These are phyloP conservation scores for Blennius ocellaris DNA, from an alignment of 2,113 vertebrate species.

Conservation along the genomic window DNA sequence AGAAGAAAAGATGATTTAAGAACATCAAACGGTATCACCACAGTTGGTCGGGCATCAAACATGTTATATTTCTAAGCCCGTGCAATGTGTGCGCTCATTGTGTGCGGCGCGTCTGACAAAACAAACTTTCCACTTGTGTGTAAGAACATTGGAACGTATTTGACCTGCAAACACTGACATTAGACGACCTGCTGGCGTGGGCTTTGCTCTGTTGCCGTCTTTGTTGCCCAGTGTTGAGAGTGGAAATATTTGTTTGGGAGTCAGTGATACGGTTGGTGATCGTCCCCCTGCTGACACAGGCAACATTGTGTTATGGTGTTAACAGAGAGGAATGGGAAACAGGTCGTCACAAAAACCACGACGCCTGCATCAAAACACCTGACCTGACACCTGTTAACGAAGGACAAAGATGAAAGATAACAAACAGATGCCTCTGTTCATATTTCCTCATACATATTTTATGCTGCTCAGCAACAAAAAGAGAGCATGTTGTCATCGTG, in stretches of 20 bases:
- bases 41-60: conserved; percentile 28
- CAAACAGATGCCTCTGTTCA: neutral
- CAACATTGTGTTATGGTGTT: conserved; percentile 57
- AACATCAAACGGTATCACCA: conserved; percentile 28
- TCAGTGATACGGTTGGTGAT: conserved; percentile 23
- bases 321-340: conserved; percentile 34
- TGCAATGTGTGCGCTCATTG: neutral
- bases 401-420: neutral
- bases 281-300: conserved; percentile 44
- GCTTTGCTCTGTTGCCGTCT: conserved; percentile 20
- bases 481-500: too few relatives aligned
- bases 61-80: neutral
- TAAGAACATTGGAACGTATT: conserved; percentile 20
- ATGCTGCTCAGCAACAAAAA: too few relatives aligned
- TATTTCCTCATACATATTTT: too few relatives aligned
- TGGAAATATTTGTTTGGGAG: conserved; percentile 59
- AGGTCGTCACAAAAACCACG: conserved; percentile 37
- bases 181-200: conserved; percentile 22
- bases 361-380: conserved; percentile 17
- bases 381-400: conserved; percentile 7
- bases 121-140: conserved; percentile 15
- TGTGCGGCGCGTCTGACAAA: neutral
- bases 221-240: conserved; percentile 47
- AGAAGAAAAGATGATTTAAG: conserved; percentile 43
- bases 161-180: conserved; percentile 39